Conservation (phyloP, 2,888 invertebrate species). For the Elgonia sp. region DNA sequence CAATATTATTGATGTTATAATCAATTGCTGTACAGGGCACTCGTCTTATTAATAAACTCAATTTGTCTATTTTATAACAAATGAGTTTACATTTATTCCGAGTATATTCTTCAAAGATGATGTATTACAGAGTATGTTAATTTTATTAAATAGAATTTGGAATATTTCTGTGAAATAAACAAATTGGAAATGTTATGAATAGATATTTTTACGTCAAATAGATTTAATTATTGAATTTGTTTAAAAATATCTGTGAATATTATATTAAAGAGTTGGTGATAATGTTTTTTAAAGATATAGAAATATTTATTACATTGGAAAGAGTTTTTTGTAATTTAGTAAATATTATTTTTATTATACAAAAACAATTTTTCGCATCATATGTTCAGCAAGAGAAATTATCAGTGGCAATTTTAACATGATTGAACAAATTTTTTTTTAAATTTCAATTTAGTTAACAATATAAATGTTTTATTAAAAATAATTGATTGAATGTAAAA, state of each 20-base stretch:
- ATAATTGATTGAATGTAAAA: neutral
- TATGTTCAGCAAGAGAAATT: too few species aligned
- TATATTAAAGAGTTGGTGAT: too few species aligned
- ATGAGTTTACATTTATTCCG: neutral
- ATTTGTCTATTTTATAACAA: neutral
- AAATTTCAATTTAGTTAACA: neutral
- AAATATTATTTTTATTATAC: too few species aligned
- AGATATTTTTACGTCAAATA: too few species aligned
- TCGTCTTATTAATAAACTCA: slow-evolving; percentile 9
- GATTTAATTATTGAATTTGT: too few species aligned
- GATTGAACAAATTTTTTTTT: neutral
- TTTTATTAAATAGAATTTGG: too few species aligned
- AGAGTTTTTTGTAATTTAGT: too few species aligned
- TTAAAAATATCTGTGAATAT: too few species aligned
- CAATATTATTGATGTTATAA: slow-evolving; percentile 24
- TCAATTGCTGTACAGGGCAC: slow-evolving; percentile 29
- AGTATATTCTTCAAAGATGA: neutral
- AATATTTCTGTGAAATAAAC: neutral
- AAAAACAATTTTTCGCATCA: too few species aligned
- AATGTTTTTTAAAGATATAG: too few species aligned
- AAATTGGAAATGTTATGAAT: too few species aligned
- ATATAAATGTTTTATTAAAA: neutral
- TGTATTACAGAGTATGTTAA: neutral
- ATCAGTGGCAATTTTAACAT: neutral
- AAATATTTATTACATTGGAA: too few species aligned